Evolutionary conservation across 2,888 invertebrate genomes (phyloP).

Genomic region (Aphodius granarius): DNA sequence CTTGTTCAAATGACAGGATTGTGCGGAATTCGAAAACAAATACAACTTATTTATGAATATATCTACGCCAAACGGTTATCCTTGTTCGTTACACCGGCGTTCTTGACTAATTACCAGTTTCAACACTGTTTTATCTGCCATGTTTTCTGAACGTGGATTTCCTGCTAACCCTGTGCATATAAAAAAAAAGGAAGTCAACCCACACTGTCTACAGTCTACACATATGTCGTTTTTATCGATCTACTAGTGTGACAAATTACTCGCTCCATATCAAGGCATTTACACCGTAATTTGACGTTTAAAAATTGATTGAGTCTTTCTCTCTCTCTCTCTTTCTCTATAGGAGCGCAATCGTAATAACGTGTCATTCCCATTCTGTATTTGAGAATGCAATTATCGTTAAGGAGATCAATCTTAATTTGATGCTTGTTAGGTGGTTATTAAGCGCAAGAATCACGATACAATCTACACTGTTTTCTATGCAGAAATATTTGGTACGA

Average conservation of each 20-base stretch:
- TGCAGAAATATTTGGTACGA: too few species aligned
- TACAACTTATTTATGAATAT: slow-evolving; percentile 15
- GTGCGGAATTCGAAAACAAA: not conserved
- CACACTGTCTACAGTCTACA: not conserved
- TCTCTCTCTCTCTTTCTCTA: not conserved
- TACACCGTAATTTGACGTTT: slow-evolving; percentile 4
- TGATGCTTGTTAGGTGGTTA: not conserved
- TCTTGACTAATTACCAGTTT: slow-evolving; percentile 26
- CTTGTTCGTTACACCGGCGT: slow-evolving; percentile 18
- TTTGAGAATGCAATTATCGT: not conserved
- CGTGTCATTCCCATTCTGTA: not conserved
- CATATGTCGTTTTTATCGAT: not conserved
- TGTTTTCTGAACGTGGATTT: not conserved
- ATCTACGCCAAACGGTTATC: slow-evolving; percentile 20
- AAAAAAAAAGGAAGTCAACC: not conserved
- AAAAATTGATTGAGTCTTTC: not conserved
- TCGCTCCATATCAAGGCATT: not conserved
- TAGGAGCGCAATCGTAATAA: too few species aligned
- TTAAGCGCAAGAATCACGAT: not conserved
- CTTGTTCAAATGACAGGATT: not conserved
- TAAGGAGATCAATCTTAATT: not conserved
- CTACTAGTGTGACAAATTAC: not conserved
- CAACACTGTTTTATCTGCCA: slow-evolving; percentile 17
- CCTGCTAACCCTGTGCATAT: slow-evolving; percentile 4
- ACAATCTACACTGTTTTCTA: too few species aligned